Base-by-base conservation (phyloP, 2,797 vertebrate species). In the Cynopterus sphinx region DNA sequence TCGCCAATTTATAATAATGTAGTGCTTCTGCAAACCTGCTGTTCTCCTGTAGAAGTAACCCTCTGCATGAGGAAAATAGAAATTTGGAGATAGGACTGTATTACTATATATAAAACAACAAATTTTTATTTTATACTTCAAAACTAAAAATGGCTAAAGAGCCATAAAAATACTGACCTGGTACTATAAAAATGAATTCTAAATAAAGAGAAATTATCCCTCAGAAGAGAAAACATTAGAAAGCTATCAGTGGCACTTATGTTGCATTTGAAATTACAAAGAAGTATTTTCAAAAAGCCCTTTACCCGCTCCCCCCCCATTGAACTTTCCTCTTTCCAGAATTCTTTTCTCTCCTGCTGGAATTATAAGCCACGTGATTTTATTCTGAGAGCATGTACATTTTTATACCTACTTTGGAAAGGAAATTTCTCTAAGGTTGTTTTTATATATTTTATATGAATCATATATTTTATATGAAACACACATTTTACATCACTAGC, bases 1-100 rank as follows among this genome's bases (percentile, higher is more conserved):
- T 99, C 73, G 99, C 99, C 99, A 99, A 98, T 98, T 99, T 99
- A 98, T 99, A 99, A 98, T 99, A 99, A 98, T 99, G 99, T 33
- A 99, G 98, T 0, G 99, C 99, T 98, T 99, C 99, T 41, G 99
- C 98, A 98, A 99, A 99, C 97, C 99, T 99, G 99, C 99, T 99
- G 98, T 99, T 99, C 98, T 99, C 99, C 98, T 99, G 99, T n/a
- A 99, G 99, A 97, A 99, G 99, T 97, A 99, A 98, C 97, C 99
- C 99, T 78, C 99, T 99, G 98, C 55, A 96, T 91, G 84, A 96
- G 41, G 26, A 68, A 51, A 92, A 98, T 9, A 89, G 61, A 51
- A 9, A 39, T 83, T 19, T 70, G 28, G 2, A 91, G 82, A 83
- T 36, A 63, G 77, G 4, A 61, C n/a, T 84, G 12, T 33, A 39